Evolutionary conservation across 2,797 vertebrate species (phyloP), one percentile per base, ranked within the genome.

Genomic region (Spinibarbus caldwelli): DNA sequence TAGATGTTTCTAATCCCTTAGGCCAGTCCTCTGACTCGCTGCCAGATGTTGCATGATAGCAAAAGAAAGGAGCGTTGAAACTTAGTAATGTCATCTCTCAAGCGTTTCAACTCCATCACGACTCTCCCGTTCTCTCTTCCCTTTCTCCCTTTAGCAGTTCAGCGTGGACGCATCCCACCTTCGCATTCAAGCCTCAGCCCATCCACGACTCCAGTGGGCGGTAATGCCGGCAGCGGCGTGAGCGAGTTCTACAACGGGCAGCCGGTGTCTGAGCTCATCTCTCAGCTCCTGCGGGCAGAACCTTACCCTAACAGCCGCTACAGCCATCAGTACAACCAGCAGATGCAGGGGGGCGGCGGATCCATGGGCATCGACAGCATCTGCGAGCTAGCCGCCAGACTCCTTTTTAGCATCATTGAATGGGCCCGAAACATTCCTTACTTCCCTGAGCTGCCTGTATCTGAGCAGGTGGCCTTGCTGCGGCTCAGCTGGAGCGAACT

Each of bases 331-430:
- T 97, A 96, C 86, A 92, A 93, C 34, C 95, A 95, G 73, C 96
- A 96, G 90, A 83, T 70, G 21, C 85, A 79, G 34, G 86, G 86
- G 0, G 75, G 85, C 14, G 79, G 84, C 8, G 95, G 96, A 83
- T 95, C 96, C 75, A 97, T 98, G 96, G 97, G 97, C 89, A 99
- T 99, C 47, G 97, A 99, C 90, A 98, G 96, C 92, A 98, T 99
- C 94, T 99, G 97, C 52, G 97, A 99, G 91, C 93, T 99, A 94
- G 97, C 97, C 0, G 97, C 97, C 0, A 94, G 97, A 73, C 94
- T 99, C 0, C 97, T 99, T 88, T 99, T 99, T 94, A 98, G 97
- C 94, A 97, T 96, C 0, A 96, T 99, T 86, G 97, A 99, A 90
- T 99, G 97, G 97, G 97, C 97, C 1, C 94, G 97, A 0, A 97